Evolutionary conservation across 2,888 invertebrate genomes (phyloP).

Genomic region (Spodoptera littoralis): DNA sequence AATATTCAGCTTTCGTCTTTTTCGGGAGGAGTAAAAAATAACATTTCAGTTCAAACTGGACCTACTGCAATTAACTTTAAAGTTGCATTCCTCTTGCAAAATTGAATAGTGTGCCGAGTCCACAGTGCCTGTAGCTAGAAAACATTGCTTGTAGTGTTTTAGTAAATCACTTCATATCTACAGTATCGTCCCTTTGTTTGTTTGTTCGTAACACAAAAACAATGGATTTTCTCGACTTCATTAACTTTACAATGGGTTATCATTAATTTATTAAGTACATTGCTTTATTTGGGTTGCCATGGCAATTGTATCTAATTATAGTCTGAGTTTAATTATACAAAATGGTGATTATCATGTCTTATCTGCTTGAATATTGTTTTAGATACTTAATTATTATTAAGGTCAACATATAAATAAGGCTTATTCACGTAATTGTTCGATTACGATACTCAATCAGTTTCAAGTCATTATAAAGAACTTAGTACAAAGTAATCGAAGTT

Average conservation of each 20-base stretch:
- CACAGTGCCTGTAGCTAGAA: constrained; percentile 35
- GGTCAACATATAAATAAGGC: no score
- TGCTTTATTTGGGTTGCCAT: no score
- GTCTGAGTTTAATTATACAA: no score
- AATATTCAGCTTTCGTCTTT: no score
- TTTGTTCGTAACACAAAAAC: constrained; percentile 21
- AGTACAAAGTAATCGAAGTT: no score
- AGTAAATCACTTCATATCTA: constrained; percentile 57
- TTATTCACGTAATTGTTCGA: no score
- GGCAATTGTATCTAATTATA: no score
- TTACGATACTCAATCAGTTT: no score
- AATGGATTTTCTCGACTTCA: constrained; percentile 28
- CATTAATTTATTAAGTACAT: constrained; percentile 4
- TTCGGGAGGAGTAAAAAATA: background rate
- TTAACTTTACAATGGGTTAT: constrained; percentile 29
- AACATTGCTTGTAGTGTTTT: constrained; percentile 31
- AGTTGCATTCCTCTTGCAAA: constrained; percentile 20
- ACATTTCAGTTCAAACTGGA: background rate
- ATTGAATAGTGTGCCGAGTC: constrained; percentile 41
- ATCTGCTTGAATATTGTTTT: no score
- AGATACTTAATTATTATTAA: no score
- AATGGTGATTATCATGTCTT: no score
- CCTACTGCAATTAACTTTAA: constrained; percentile 13
- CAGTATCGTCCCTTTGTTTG: constrained; percentile 40
- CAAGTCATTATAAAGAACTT: no score